Evolutionary conservation across 30 jellyfish, hydroid and myxozoan species (phyloP), one percentile per base, ranked within the genome.

Genomic region (Catostylus mosaicus): DNA sequence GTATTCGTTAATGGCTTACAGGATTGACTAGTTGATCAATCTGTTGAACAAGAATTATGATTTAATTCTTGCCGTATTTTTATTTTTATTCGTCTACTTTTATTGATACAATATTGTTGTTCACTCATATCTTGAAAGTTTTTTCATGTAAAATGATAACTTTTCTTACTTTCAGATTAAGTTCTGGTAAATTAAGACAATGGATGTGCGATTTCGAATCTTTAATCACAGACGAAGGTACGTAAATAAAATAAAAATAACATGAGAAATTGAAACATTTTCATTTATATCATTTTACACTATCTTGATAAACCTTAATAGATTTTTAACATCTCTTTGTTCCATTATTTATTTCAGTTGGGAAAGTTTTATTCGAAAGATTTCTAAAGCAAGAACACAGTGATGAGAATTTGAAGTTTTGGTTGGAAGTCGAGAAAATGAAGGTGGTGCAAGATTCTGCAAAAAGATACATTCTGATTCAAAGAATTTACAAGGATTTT

Each of bases 401-500:
- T 38, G 98, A 91, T 19, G 98, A 91, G 67, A 91, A 91, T 45
- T 75, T 91, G 37, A 73, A 54, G 51, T 91, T 91, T 56, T 91
- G 96, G 96, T 14, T 48, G 4, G 98, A 91, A 6, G 98, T 91
- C 0, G 89, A 91, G 69, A 33, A 51, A 29, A 57, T 91, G 85
- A 83, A 83, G 59, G 48, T 52, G 0, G 52, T 67, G 0, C 54
- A 62, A 69, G 86, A 81, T 32, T 24, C 59, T 18, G 67, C 87
- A 8, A 83, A 74, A 46, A 54, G 89, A 59, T 67, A 75, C 29
- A 29, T 64, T 12, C 36, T 46, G 48, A 84, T 80, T 68, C 73
- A 67, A 36, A 73, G 54, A 24, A 91, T 91, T 5, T 91, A 91
- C 78, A 66, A 62, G 43, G 96, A 85, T n/a, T 91, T 63, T 33